Base-by-base conservation (phyloP, 64 coral and sea anemone genomes). In the Catalaphyllia jardinei region DNA sequence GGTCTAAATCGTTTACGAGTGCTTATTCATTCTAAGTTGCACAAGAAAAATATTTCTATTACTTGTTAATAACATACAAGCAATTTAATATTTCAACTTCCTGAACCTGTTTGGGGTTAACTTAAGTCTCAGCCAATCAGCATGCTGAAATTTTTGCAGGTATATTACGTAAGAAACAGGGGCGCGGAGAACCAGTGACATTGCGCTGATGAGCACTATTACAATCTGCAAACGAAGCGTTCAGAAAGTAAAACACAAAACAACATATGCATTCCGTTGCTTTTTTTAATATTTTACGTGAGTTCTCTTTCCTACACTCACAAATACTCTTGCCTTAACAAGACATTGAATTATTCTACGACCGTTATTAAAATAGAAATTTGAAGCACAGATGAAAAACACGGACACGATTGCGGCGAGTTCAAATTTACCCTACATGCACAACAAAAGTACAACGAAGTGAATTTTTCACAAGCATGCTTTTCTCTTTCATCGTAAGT, bases 281-380 rank as follows among this genome's bases (percentile, higher is more conserved):
- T 29, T 85, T 13, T 38, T 50, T 71, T 71, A 24, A 28, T 85
- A 46, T 85, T 85, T 85, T 18, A 16, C 24, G 81, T 29, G 81
- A 85, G 63, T 51, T 52, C 31, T 71, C 81, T 85, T 22, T 39
- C 13, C 19, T 61, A 51, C 22, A 64, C 62, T 85, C 81, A 71
- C 62, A 57, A 72, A 85, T 69, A n/a, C 38, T 27, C 81, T 71
- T 46, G 20, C n/a, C n/a, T 52, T 1, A 33, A 71, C 62, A 16
- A 28, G 39, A 25, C 25, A 85, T 24, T 46, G 46, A 85, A 71
- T 71, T 50, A 85, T 35, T 65, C 30, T 39, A 65, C 27, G 79
- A 85, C 71, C 28, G 51, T 85, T n/a, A 71, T 64, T 85, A 71
- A 85, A 85, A 85, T 71, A 85, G 62, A 85, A 42, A 71, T 51